Conservation (phyloP, 2,797 vertebrate species). For the Crenichthys baileyi region DNA sequence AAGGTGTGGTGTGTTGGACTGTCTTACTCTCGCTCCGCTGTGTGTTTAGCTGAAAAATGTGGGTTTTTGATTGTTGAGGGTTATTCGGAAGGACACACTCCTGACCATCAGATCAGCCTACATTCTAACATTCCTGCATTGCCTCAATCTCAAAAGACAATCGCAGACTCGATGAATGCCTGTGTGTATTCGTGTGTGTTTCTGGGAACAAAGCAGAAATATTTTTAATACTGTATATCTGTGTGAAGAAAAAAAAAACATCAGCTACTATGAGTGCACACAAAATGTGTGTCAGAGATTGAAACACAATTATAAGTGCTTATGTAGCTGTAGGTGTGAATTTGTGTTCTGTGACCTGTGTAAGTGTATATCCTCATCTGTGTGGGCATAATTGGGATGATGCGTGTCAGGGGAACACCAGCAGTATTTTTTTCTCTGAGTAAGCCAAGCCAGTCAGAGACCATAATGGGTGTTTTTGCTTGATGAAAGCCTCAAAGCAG, state of each 20-base stretch:
- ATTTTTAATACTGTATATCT: conserved; percentile 2
- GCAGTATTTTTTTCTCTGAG: conserved; percentile 32
- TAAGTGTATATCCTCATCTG: conserved; percentile 59
- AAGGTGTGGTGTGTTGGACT: conserved; percentile 62
- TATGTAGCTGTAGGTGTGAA: conserved; percentile 46
- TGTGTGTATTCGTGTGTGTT: conserved; percentile 10
- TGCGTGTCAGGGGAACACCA: conserved; percentile 73
- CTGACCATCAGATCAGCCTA: conserved; percentile 77
- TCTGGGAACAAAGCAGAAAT: conserved; percentile 19
- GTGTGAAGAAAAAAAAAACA: conserved; percentile 9
- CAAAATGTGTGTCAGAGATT: conserved; percentile 40
- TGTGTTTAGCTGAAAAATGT: conserved; percentile 55
- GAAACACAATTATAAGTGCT: conserved; percentile 57
- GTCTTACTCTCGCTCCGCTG: conserved; percentile 45
- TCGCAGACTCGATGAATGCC: conserved; percentile 47
- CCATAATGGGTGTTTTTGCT: conserved; percentile 75
- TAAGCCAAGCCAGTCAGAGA: conserved; percentile 67
- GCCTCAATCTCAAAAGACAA: conserved; percentile 66
- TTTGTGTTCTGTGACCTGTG: conserved; percentile 62
- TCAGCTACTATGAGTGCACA: conserved; percentile 15
- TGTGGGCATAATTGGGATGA: conserved; percentile 76
- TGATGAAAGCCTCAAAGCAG: conserved; percentile 77
- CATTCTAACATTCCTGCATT: conserved; percentile 78
- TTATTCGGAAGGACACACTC: conserved; percentile 73
- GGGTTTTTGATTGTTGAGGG: conserved; percentile 46